Base-by-base conservation (phyloP, 2,797 vertebrate species). In the Eremophila alpestris region DNA sequence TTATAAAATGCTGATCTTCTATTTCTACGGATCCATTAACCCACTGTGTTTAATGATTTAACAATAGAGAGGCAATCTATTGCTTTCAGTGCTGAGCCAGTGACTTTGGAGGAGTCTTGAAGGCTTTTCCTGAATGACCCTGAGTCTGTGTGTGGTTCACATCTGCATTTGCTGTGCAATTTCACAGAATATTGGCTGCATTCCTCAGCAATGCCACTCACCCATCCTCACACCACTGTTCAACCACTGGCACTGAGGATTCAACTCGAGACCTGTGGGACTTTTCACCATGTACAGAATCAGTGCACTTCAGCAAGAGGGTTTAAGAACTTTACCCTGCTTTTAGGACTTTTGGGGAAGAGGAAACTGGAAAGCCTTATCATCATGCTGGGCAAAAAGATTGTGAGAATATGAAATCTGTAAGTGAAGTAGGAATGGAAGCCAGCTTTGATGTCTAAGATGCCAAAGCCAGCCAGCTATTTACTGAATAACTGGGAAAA, bases 221-320 rank as follows among this genome's bases (percentile, higher is more conserved):
- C 43, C 56, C 56, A 21, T 19, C 45, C 52, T 10, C 34, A 30
- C n/a, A 23, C 32, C 12, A 1, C 40, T 60, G 55, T 23, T n/a
- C 55, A 10, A 1, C 36, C 43, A 12, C 2, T 55, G 40, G 7
- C 52, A 41, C 21, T 21, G 46, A 30, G 20, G n/a, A 24, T 48
- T 82, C 4, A 60, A 3, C 20, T 26, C 0, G 0, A 36, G 46
- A 11, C 34, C 8, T 36, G 11, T 43, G 56, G 55, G 36, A 32
- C 5, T 79, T 26, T 8, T 6, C 51, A 27, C 6, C 15, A 1
- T 4, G 1, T 17, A 2, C 41, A 55, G 17, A 41, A 73, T 55
- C 52, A 43, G 11, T 36, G 36, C 36, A 38, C 11, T 38, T 38
- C 38, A 38, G 38, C 11, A 11, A 38, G 38, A 38, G 38, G 38